Percentiles rank a stretch among this genome's conserved stretches.
Evolutionary conservation across 2,113 vertebrate species (phyloP).

Genomic region (Scatophagus argus): DNA sequence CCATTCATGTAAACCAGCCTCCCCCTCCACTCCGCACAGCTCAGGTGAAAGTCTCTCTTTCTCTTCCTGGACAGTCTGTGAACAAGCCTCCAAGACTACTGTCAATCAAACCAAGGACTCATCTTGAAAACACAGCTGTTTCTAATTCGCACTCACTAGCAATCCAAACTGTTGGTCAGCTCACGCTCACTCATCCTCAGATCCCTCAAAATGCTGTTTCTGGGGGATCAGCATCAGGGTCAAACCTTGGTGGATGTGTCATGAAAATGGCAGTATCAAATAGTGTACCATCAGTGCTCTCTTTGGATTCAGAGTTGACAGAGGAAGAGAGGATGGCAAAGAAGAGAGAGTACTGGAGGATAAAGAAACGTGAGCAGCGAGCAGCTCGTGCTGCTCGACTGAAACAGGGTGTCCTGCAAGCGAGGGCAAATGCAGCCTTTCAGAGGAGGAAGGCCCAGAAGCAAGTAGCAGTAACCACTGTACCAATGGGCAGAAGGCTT

Average conservation of each 20-base stretch:
- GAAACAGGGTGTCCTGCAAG: conserved; percentile 60
- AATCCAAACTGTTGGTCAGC: conserved; percentile 33
- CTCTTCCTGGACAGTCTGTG: conserved; percentile 16
- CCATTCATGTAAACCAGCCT: not conserved
- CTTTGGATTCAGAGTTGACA: conserved; percentile 28
- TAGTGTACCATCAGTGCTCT: fast-evolving
- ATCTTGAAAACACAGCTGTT: conserved; percentile 31
- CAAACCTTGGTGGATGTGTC: conserved; percentile 53
- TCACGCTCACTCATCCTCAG: conserved; percentile 60
- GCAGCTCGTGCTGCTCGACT: conserved; percentile 71
- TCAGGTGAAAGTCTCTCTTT: conserved; percentile 64
- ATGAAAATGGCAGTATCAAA: conserved; percentile 68
- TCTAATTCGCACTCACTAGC: conserved; percentile 1
- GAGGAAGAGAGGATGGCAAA: conserved; percentile 77
- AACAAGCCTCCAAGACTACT: conserved; percentile 33
- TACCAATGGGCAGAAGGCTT: not conserved
- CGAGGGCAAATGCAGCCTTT: conserved; percentile 21
- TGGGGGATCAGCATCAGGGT: not conserved
- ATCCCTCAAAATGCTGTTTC: not conserved
- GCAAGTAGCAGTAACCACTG: not conserved
- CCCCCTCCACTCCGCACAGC: conserved; percentile 10
- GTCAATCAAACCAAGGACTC: conserved; percentile 25
- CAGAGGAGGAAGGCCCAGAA: conserved; percentile 65
- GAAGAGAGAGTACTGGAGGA: conserved; percentile 83
- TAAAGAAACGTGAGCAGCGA: conserved; percentile 83